phyloP scores from a whole-genome alignment of 2,888 invertebrate genomes.

The Trissolcus brochymenae region DNA sequence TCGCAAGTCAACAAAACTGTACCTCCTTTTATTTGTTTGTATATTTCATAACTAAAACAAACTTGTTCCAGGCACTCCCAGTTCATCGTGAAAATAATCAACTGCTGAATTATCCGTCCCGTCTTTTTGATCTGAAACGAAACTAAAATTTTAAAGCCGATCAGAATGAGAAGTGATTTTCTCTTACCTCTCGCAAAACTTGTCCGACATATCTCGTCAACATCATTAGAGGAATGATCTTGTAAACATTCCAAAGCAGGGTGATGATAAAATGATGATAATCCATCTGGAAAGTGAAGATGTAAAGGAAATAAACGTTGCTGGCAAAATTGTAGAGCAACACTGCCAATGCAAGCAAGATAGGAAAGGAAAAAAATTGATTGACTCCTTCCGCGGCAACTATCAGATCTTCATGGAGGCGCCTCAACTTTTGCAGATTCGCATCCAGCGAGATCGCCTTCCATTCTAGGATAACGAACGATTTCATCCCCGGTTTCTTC shows the following conservation, averaged over 20 bases:
- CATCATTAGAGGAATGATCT: slow-evolving; percentile 1
- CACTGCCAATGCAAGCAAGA: slow-evolving; percentile 4
- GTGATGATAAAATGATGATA: neutral
- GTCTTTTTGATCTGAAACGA: too few species aligned
- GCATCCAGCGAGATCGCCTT: neutral
- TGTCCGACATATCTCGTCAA: slow-evolving; percentile 13
- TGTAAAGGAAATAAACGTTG: slow-evolving; percentile 10
- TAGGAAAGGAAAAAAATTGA: slow-evolving; percentile 25
- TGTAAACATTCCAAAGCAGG: slow-evolving; percentile 1
- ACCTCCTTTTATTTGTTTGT: too few species aligned
- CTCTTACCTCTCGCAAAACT: slow-evolving; percentile 25
- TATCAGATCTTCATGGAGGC: slow-evolving; percentile 10
- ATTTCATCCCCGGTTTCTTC: neutral
- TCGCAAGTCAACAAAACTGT: too few species aligned
- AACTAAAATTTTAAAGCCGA: too few species aligned
- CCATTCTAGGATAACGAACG: neutral
- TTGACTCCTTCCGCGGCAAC: slow-evolving; percentile 3
- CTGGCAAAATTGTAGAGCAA: neutral
- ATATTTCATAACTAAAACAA: too few species aligned
- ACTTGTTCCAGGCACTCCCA: too few species aligned
- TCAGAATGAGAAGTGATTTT: too few species aligned
- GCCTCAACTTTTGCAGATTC: slow-evolving; percentile 2
- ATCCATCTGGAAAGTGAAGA: neutral
- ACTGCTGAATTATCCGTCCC: too few species aligned
- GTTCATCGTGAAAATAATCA: too few species aligned